Conservation (phyloP, 2,113 vertebrate genomes). For the Prunella himalayana region DNA sequence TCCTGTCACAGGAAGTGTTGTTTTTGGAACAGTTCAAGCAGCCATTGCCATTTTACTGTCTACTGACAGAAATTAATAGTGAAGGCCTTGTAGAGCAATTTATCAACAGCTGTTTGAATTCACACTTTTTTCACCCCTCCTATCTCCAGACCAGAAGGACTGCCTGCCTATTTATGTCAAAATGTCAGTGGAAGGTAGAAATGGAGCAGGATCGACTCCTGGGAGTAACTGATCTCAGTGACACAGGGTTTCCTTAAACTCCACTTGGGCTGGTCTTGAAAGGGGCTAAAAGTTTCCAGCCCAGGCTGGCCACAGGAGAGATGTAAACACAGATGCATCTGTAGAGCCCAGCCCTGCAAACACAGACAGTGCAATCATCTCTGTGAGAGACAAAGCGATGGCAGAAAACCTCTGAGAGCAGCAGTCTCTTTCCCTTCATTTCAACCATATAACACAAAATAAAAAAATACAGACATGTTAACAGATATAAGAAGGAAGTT, state of each 20-base stretch:
- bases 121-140: conserved; percentile 56
- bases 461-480: background rate
- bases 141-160: conserved; percentile 66
- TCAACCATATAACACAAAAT: background rate
- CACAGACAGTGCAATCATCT: conserved; percentile 13
- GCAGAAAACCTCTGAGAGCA: conserved; percentile 37
- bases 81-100: conserved; percentile 77
- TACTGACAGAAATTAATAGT: conserved; percentile 83
- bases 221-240: conserved; percentile 62
- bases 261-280: conserved; percentile 52
- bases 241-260: conserved; percentile 57
- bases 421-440: background rate
- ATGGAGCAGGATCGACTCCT: conserved; percentile 46
- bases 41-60: conserved; percentile 81
- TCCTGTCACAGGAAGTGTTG: conserved; percentile 80
- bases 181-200: conserved; percentile 67
- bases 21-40: conserved; percentile 83
- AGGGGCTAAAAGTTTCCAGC: conserved; percentile 55
- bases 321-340: conserved; percentile 67
- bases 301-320: conserved; percentile 20
- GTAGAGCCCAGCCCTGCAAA: conserved; percentile 15
- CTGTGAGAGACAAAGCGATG: background rate
- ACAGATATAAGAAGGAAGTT: background rate
- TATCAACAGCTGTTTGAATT: conserved; percentile 78
- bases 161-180: conserved; percentile 65